Evolutionary conservation across 2,888 invertebrate genomes (phyloP).

Genomic region (Drosophila buzzatii): DNA sequence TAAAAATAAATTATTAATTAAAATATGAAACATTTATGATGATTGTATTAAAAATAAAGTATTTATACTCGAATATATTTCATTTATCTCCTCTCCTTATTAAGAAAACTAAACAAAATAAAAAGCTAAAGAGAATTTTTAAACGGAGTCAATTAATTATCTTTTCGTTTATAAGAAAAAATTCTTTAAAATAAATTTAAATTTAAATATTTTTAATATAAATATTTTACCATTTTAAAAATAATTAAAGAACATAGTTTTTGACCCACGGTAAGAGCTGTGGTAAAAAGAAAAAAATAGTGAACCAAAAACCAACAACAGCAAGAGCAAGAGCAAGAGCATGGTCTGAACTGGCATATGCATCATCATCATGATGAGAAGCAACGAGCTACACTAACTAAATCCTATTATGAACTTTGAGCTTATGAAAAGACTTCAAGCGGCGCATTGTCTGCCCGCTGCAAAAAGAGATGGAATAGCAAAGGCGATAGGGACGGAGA

Average conservation of each 20-base stretch:
- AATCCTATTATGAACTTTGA: slow-evolving; percentile 80
- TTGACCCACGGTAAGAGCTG: slow-evolving; percentile 26
- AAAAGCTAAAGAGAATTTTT: too few relatives aligned
- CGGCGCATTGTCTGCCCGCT: slow-evolving; percentile 65
- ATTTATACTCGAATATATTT: too few relatives aligned
- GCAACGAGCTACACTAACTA: slow-evolving; percentile 69
- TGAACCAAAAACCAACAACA: neutral
- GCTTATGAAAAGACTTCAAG: slow-evolving; percentile 78
- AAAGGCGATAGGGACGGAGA: slow-evolving; percentile 2
- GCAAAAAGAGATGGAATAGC: slow-evolving; percentile 30
- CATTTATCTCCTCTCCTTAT: too few relatives aligned
- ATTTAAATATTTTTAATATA: neutral
- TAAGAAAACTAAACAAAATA: too few relatives aligned
- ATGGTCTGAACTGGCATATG: slow-evolving; percentile 36
- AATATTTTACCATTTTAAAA: too few relatives aligned
- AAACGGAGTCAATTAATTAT: too few relatives aligned
- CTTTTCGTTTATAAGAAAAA: too few relatives aligned
- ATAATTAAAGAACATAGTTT: neutral
- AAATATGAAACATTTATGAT: too few relatives aligned
- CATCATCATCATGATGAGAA: slow-evolving; percentile 61
- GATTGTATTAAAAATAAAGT: too few relatives aligned
- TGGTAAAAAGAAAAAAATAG: slow-evolving; percentile 10
- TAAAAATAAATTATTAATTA: too few relatives aligned
- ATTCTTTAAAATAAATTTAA: too few relatives aligned
- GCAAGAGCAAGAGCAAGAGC: slow-evolving; percentile 8